Conservation (phyloP, 2,797 vertebrate genomes). For the Rhabdophis nuchalis region DNA sequence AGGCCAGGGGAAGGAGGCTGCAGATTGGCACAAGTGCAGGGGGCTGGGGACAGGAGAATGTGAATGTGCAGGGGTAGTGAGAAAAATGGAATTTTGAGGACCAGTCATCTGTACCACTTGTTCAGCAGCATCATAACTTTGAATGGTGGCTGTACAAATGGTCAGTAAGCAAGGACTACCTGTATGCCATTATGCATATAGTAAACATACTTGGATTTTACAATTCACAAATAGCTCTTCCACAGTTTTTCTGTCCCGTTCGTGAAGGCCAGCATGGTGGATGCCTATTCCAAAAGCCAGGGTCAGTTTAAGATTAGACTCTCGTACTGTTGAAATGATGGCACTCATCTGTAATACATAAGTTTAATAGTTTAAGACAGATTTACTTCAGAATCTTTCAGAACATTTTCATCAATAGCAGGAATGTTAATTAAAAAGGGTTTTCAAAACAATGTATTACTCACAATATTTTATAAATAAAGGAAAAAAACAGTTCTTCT, state of each 20-base stretch:
- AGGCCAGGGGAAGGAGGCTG: neutral
- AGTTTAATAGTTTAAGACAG: conserved; percentile 13
- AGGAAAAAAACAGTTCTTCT: conserved; percentile 15
- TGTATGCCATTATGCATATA: neutral
- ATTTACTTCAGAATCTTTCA: neutral
- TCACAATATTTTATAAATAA: neutral
- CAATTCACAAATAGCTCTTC: conserved; percentile 98
- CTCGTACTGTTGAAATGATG: conserved; percentile 87
- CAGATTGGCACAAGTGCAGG: neutral
- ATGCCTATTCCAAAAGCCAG: conserved; percentile 97
- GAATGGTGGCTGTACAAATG: neutral
- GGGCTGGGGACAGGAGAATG: neutral
- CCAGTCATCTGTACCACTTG: neutral
- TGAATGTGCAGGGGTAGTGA: neutral
- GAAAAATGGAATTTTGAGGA: neutral
- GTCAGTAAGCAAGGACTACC: neutral
- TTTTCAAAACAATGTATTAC: neutral
- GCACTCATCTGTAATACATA: conserved; percentile 82
- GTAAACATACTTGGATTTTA: conserved; percentile 89
- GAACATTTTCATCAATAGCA: conserved; percentile 4
- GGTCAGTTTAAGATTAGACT: conserved; percentile 95
- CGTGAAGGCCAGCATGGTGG: conserved; percentile 94
- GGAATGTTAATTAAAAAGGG: neutral
- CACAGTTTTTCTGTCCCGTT: conserved; percentile 90
- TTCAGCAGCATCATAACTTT: neutral